These are phyloP conservation scores for Lampropteryx suffumata DNA, from an alignment of 2,888 invertebrate genomes.

Conservation along the genomic window DNA sequence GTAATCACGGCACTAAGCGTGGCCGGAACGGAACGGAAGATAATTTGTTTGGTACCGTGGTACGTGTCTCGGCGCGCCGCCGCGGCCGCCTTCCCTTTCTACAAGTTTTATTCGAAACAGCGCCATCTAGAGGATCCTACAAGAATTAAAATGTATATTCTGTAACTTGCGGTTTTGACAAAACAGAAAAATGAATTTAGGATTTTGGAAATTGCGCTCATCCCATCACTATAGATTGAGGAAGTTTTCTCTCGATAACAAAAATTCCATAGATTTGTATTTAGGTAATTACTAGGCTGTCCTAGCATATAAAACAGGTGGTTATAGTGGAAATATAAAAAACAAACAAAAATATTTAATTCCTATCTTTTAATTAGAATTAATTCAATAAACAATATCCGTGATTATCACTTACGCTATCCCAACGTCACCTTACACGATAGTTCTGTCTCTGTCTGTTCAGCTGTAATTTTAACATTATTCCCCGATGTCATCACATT, in stretches of 20 bases:
- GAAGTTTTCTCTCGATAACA: too few species aligned
- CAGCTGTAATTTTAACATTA: slow-evolving; percentile 65
- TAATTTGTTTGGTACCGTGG: slow-evolving; percentile 52
- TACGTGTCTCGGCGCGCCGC: slow-evolving; percentile 32
- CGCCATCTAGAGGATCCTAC: slow-evolving; percentile 51
- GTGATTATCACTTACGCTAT: slow-evolving; percentile 47
- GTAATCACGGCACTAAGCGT: slow-evolving; percentile 66
- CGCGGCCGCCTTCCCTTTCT: slow-evolving; percentile 68
- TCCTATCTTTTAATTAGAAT: slow-evolving; percentile 28
- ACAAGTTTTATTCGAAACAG: slow-evolving; percentile 34
- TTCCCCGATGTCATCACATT: slow-evolving; percentile 58
- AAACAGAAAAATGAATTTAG: neutral
- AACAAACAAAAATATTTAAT: neutral
- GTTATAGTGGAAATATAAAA: neutral
- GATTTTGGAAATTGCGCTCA: neutral
- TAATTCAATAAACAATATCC: slow-evolving; percentile 30
- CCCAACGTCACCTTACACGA: slow-evolving; percentile 68
- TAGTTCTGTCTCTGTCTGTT: slow-evolving; percentile 68
- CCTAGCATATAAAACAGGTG: neutral
- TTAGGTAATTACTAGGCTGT: too few species aligned
- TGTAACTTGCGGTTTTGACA: neutral
- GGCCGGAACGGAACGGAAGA: slow-evolving; percentile 41
- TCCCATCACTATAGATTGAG: slow-evolving; percentile 3
- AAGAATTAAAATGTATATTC: neutral
- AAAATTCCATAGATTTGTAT: too few species aligned